Percentiles rank a stretch among this genome's conserved stretches.
phyloP scores from a whole-genome alignment of 2,797 vertebrate species.

The Peromyscus nudipes region DNA sequence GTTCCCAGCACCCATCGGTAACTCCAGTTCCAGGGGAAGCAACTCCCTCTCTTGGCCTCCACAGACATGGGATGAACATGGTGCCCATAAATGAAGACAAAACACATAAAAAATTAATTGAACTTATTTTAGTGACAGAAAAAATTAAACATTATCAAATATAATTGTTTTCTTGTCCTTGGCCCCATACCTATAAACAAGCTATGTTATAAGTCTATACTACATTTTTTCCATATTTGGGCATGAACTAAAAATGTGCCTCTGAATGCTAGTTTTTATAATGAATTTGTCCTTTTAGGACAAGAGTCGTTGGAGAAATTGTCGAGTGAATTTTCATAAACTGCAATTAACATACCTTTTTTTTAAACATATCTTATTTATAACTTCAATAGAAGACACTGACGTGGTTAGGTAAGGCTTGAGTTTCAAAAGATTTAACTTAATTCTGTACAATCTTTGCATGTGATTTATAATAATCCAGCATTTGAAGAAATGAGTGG shows the following conservation, averaged over 20 bases:
- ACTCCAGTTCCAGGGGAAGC: no score
- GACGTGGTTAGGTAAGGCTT: background rate
- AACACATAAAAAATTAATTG: background rate
- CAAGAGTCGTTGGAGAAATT: conserved; percentile 45
- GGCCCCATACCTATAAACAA: conserved; percentile 43
- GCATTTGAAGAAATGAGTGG: background rate
- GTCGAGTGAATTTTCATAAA: conserved; percentile 52
- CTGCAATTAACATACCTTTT: conserved; percentile 47
- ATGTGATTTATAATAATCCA: conserved; percentile 52
- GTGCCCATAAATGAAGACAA: background rate
- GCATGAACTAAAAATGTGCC: conserved; percentile 35
- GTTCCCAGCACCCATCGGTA: background rate
- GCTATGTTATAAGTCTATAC: background rate
- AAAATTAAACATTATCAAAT: conserved; percentile 51
- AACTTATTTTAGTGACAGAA: conserved; percentile 4
- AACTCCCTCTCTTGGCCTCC: no score
- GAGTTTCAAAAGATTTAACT: conserved; percentile 46
- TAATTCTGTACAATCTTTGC: conserved; percentile 33
- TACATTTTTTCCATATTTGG: conserved; percentile 63
- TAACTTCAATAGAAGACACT: conserved; percentile 25
- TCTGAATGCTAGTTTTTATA: conserved; percentile 38
- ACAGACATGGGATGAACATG: background rate
- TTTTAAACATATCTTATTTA: background rate
- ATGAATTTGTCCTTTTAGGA: conserved; percentile 53
- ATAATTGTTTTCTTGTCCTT: background rate